Base-by-base conservation (phyloP, 1,140 invertebrate genomes). In the Muscidifurax raptorellus region DNA sequence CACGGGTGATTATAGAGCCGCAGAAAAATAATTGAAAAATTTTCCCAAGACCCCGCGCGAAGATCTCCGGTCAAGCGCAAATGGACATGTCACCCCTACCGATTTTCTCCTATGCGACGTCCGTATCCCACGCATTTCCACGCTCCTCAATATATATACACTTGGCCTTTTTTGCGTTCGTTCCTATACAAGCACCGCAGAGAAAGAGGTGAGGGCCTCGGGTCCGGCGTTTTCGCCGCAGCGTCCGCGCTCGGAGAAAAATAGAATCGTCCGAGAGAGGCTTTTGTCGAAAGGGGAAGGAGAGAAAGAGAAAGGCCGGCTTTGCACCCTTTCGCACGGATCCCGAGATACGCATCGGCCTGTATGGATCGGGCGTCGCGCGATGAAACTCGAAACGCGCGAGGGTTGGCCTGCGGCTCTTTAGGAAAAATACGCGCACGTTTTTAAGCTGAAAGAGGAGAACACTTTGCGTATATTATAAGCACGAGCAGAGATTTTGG, bases 61-160 rank as follows among this genome's bases (percentile, higher is more conserved):
- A 77, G 44, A 44, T 77, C 71, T 44, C 92, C 90, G 92, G 92
- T 92, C 92, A 93, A 92, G 91, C 91, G 88, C 92, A 93, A 93
- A 93, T 93, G 92, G 92, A 93, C 91, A 91, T 90, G 90, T 93
- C 91, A 92, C 91, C 90, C 91, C 91, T 89, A 81, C 87, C 89
- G 89, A 90, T 92, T 91, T 88, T 86, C 89, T 89, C 71, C 89
- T 90, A 91, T 91, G 71, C 67, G 78, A 67, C 52, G 40, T 64
- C 18, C 12, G 22, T 47, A 13, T 7, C 36, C 18, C 22, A 25
- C 71, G 69, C 36, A 80, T 85, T 85, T 85, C 83, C 83, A 85
- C 71, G 78, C 77, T 76, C 78, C 74, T 76, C 78, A n/a, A 84
- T 84, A 80, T 25, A 88, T 85, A 89, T 85, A n/a, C n/a, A n/a